A percentile compares a stretch with the other conserved stretches of the same genome.
Evolutionary conservation across 2,888 invertebrate genomes (phyloP).

Genomic region (Automeris io): DNA sequence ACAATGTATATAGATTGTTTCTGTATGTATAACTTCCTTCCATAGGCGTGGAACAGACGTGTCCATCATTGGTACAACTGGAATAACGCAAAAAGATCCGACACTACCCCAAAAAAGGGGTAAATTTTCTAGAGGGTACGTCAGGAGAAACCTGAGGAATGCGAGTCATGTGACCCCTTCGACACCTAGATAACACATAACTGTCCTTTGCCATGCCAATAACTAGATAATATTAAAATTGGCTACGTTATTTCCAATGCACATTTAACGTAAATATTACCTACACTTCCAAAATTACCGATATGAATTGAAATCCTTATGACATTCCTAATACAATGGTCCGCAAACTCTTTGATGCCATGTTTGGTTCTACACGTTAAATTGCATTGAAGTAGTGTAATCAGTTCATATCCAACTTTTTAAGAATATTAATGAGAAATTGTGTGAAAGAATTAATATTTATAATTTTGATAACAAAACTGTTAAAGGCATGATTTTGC

Average conservation of each 20-base stretch:
- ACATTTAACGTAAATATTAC: no score
- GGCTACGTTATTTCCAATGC: background rate
- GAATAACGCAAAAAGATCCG: slow-evolving; percentile 70
- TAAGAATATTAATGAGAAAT: background rate
- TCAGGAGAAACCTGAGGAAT: slow-evolving; percentile 55
- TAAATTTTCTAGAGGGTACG: slow-evolving; percentile 73
- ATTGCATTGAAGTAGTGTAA: background rate
- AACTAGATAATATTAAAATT: slow-evolving; percentile 12
- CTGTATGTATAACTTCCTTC: slow-evolving; percentile 26
- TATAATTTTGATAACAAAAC: no score
- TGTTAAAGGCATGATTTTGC: slow-evolving; percentile 29
- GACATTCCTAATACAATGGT: no score
- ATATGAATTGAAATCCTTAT: no score
- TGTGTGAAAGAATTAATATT: slow-evolving; percentile 1
- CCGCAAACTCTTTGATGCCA: no score
- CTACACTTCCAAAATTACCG: no score
- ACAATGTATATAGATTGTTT: slow-evolving; percentile 4
- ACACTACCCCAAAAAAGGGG: slow-evolving; percentile 71
- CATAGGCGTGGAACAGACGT: slow-evolving; percentile 75
- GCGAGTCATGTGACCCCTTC: slow-evolving; percentile 56
- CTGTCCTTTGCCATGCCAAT: slow-evolving; percentile 30
- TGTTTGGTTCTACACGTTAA: no score
- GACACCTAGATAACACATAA: slow-evolving; percentile 47
- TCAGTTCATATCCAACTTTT: background rate
- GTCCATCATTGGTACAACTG: slow-evolving; percentile 66